Base-by-base conservation (phyloP, 2,888 invertebrate genomes). In the Arctia plantaginis region DNA sequence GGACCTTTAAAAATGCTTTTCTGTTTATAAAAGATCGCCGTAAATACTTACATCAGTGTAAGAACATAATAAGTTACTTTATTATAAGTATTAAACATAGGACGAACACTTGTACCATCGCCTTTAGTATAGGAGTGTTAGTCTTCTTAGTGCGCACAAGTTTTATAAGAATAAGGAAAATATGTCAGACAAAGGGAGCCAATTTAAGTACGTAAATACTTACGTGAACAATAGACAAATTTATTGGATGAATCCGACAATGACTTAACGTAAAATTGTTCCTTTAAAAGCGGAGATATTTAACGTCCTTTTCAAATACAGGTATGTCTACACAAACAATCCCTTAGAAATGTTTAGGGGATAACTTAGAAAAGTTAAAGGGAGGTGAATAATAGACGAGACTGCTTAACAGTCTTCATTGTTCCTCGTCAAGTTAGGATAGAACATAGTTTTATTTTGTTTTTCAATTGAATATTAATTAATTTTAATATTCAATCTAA, bases 321-420 rank as follows among this genome's bases (percentile, higher is more conserved):
- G 83, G 83, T 62, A 15, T 30, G 15, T 85, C 85, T 82, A 88
- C 87, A 89, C 88, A 87, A 85, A 83, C 83, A 79, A 72, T 72
- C 82, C 80, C 78, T 80, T 84, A 80, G 84, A 83, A 82, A 79
- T 81, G 72, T 87, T 86, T 80, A 80, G 82, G 77, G 79, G 79
- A 73, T 73, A 82, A 87, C 75, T 80, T 82, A 80, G 86, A 88
- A 85, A 90, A 88, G 82, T 87, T 82, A 82, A n/a, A n/a, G n/a
- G 80, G 82, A 82, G 81, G 86, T 84, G 87, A 87, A 90, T 89
- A 90, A 90, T 88, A 86, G 86, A 85, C 83, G 80, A 86, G 88
- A 89, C 90, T 90, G 88, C 82, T 86, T 87, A 87, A 88, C 89
- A 87, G 86, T 87, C 86, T 88, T 89, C 87, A 88, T 89, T 90